Base-by-base conservation (phyloP, 2,113 vertebrate species). In the Petrocephalus microphthalmus region DNA sequence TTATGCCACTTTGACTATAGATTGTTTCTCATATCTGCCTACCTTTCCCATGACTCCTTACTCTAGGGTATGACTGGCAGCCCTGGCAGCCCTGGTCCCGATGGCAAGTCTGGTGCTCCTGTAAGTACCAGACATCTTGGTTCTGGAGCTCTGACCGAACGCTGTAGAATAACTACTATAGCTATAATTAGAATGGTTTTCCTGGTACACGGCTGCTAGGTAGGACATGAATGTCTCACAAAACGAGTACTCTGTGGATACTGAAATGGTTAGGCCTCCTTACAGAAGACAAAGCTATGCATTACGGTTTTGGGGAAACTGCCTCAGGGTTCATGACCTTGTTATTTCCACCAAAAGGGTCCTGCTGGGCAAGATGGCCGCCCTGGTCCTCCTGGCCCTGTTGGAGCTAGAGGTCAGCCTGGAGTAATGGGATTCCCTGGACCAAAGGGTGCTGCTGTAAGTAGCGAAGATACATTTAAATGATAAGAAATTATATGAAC, bases 351-450 rank as follows among this genome's bases (percentile, higher is more conserved):
- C 0, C 64, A 54, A 52, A 54, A 99, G 98, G 98, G 98, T 89
- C 92, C 96, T 6, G 88, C 97, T 93, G 98, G 98, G 95, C 98
- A 99, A 97, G 98, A 99, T 89, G 98, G 98, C 0, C 98, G 98
- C 89, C 96, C 98, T 0, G 98, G 98, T 88, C 96, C 98, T 86
- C 95, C 98, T 87, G 98, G 98, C 7, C 74, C 96, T 17, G 94
- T 95, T 78, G 98, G 98, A 94, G 95, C 96, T 89, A 96, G 98
- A 97, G 98, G 98, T 90, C 98, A 98, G 92, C 98, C 98, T 4
- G 98, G 98, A 13, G 97, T 99, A 91, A 99, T 99, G 98, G 98
- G 98, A 95, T 99, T 99, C 96, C 98, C 98, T 0, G 98, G 98
- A 93, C 97, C 98, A 89, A 99, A 99, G 94, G 98, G 98, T 92